Conservation (phyloP, 2,797 vertebrate species). For the Geotria australis region DNA sequence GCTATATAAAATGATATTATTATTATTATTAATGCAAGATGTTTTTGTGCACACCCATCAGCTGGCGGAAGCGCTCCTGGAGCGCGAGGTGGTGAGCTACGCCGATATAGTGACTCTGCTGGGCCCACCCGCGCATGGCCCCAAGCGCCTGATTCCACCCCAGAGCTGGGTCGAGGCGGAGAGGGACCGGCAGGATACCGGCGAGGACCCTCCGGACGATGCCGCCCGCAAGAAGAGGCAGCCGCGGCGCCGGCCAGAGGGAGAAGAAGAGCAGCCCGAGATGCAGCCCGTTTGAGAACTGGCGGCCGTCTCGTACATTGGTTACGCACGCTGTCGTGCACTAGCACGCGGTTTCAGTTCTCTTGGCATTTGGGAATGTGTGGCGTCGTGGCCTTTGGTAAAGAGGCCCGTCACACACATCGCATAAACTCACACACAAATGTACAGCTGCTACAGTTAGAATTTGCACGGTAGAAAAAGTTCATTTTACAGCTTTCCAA, state of each 20-base stretch:
- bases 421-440: too few relatives aligned
- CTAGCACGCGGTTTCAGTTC: too few relatives aligned
- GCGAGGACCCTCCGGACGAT: slow-evolving; percentile 25
- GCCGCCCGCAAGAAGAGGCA: slow-evolving; percentile 12
- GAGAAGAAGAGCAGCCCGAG: slow-evolving; percentile 12
- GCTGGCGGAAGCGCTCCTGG: slow-evolving; percentile 52
- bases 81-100: slow-evolving; percentile 78
- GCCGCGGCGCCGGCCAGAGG: slow-evolving; percentile 3
- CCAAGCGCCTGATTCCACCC: slow-evolving; percentile 68
- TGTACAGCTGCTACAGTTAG: too few relatives aligned
- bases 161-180: slow-evolving; percentile 74
- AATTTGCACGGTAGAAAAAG: too few relatives aligned
- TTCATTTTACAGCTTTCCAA: too few relatives aligned
- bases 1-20: too few relatives aligned
- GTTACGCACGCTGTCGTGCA: too few relatives aligned
- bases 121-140: slow-evolving; percentile 43
- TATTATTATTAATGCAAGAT: too few relatives aligned
- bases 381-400: too few relatives aligned
- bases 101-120: slow-evolving; percentile 67
- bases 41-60: slow-evolving; percentile 5
- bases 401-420: too few relatives aligned
- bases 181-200: slow-evolving; percentile 41
- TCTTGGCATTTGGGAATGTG: too few relatives aligned
- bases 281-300: slow-evolving; percentile 8
- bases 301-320: too few relatives aligned